Evolutionary conservation across 2,113 vertebrate species (phyloP).

Genomic region (Corythornis madagascariensis): DNA sequence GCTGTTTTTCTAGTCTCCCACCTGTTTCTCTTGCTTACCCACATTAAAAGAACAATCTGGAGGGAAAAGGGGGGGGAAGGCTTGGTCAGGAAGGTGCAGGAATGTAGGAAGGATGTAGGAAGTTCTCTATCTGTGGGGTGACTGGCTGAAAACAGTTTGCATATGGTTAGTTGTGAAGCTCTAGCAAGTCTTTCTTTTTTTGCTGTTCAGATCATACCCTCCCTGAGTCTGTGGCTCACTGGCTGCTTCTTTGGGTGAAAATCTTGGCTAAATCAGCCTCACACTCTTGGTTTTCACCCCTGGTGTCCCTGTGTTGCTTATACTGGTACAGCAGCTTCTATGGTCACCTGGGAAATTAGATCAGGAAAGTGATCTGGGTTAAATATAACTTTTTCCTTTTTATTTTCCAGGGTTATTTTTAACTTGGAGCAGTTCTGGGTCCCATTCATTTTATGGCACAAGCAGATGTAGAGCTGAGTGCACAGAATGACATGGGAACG

Average conservation of each 20-base stretch:
- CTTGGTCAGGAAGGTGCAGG: background rate
- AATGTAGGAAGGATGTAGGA: too few relatives aligned
- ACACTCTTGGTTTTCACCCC: background rate
- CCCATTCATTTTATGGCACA: background rate
- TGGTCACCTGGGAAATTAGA: background rate
- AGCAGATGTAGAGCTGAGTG: background rate
- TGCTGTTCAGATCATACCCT: background rate
- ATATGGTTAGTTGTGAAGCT: background rate
- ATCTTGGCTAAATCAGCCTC: background rate
- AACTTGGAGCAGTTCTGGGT: background rate
- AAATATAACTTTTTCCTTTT: background rate
- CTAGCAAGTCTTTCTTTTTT: background rate
- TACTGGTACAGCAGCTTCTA: background rate
- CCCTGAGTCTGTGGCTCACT: background rate
- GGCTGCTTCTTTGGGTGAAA: background rate
- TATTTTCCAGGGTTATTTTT: background rate
- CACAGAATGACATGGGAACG: background rate
- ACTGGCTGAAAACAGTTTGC: background rate
- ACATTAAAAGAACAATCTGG: background rate
- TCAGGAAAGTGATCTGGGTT: background rate
- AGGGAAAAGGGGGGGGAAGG: background rate
- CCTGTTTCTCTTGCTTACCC: background rate
- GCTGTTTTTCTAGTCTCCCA: background rate
- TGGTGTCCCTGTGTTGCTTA: rapidly evolving
- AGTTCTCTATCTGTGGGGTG: background rate